These are phyloP conservation scores for Sthenelais limicola DNA, from an alignment of 2,888 invertebrate species.

Conservation along the genomic window DNA sequence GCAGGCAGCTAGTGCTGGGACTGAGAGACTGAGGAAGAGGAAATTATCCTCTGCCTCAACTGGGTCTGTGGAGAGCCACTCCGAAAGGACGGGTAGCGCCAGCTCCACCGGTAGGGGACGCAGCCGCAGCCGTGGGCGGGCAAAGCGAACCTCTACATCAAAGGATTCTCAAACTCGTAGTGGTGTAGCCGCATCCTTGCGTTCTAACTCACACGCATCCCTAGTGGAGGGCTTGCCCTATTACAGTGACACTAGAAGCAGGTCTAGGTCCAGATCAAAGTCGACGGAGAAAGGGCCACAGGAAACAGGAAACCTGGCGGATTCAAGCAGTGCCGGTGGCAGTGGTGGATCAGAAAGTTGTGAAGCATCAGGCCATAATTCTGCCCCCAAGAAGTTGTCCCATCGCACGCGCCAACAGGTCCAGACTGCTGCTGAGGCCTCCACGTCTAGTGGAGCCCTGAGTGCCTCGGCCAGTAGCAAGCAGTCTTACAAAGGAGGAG, in stretches of 20 bases:
- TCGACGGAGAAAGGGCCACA: slow-evolving; percentile 26
- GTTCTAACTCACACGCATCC: slow-evolving; percentile 45
- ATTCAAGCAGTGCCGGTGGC: slow-evolving; percentile 30
- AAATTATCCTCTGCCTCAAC: slow-evolving; percentile 16
- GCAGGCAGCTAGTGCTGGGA: background rate
- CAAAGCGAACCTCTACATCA: slow-evolving; percentile 27
- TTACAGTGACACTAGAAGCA: slow-evolving; percentile 4
- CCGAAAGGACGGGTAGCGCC: slow-evolving; percentile 14
- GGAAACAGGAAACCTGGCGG: slow-evolving; percentile 19
- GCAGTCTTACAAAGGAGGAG: no score
- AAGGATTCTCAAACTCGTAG: slow-evolving; percentile 22
- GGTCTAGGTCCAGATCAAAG: slow-evolving; percentile 18
- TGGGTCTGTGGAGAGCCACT: slow-evolving; percentile 21
- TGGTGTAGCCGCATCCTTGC: slow-evolving; percentile 40
- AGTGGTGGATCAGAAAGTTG: background rate
- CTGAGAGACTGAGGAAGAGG: background rate
- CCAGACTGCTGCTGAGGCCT: background rate
- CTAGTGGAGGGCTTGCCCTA: slow-evolving; percentile 45
- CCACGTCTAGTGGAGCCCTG: no score
- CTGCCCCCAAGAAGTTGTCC: slow-evolving; percentile 13
- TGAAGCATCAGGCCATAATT: background rate
- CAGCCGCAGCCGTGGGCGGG: slow-evolving; percentile 25
- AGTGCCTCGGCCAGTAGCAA: no score
- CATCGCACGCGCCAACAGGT: slow-evolving; percentile 21
- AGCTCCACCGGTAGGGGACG: slow-evolving; percentile 10